These are phyloP conservation scores for Papilio aristodemus DNA, from an alignment of 1,140 invertebrate species.

Conservation along the genomic window DNA sequence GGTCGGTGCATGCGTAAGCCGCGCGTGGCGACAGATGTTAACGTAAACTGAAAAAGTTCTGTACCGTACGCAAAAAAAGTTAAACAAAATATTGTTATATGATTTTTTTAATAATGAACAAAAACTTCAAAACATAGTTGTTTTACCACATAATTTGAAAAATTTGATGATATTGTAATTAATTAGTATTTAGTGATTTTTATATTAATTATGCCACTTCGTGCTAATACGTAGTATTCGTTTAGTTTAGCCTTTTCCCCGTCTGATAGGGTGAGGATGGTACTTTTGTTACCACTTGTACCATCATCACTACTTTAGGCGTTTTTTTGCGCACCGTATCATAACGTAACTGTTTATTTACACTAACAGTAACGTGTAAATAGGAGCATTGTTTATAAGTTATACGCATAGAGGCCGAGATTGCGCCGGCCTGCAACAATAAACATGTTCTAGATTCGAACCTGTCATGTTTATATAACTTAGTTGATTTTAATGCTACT, in stretches of 20 bases:
- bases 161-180: background rate
- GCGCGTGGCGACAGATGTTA: conserved; percentile 72
- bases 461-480: background rate
- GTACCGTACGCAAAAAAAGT: conserved; percentile 54
- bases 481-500: too few relatives aligned
- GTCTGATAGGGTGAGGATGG: too few relatives aligned
- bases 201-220: too few relatives aligned
- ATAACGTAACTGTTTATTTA: conserved; percentile 55
- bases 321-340: conserved; percentile 46
- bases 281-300: too few relatives aligned
- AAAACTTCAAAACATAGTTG: background rate
- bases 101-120: background rate
- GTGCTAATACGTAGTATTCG: too few relatives aligned
- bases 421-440: conserved; percentile 43
- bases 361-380: conserved; percentile 66
- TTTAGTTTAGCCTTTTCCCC: too few relatives aligned
- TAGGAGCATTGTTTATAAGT: conserved; percentile 69
- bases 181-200: too few relatives aligned
- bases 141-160: background rate
- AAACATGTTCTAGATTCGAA: conserved; percentile 44
- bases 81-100: background rate
- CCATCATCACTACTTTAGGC: too few relatives aligned
- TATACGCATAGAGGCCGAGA: conserved; percentile 48
- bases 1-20: conserved; percentile 54
- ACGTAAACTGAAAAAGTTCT: conserved; percentile 67